Evolutionary conservation across 2,797 vertebrate species (phyloP).

Genomic region (Urosaurus nigricauda): DNA sequence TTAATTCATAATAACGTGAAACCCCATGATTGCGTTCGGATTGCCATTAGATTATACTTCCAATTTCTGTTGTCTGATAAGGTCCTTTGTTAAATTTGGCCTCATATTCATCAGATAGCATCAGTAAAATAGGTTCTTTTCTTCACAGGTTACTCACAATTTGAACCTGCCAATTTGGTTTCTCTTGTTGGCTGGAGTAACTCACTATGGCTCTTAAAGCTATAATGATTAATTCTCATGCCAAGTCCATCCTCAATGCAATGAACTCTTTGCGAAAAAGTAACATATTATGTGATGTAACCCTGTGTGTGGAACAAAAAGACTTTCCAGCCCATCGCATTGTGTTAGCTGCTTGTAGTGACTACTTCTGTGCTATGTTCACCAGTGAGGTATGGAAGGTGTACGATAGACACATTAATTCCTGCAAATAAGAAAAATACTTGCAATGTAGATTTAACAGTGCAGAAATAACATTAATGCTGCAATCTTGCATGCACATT

Average conservation of each 20-base stretch:
- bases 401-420: background rate
- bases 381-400: constrained; percentile 91
- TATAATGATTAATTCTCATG: constrained; percentile 99
- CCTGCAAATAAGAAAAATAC: background rate
- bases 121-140: constrained; percentile 14
- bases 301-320: constrained; percentile 92
- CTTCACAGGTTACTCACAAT: constrained; percentile 31
- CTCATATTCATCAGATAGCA: background rate
- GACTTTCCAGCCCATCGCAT: constrained; percentile 97
- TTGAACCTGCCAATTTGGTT: constrained; percentile 31
- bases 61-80: too few relatives aligned
- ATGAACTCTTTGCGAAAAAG: constrained; percentile 98
- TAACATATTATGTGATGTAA: constrained; percentile 97
- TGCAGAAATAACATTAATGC: background rate
- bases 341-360: constrained; percentile 96
- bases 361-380: constrained; percentile 99
- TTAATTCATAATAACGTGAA: too few relatives aligned
- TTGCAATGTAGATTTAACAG: background rate
- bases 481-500: background rate
- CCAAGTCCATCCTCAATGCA: constrained; percentile 97
- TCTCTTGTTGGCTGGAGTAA: constrained; percentile 49
- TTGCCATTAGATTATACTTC: too few relatives aligned
- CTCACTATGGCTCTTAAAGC: constrained; percentile 95
- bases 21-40: too few relatives aligned
- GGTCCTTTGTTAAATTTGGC: too few relatives aligned